A percentile compares a stretch with the other conserved stretches of the same genome.
These are phyloP conservation scores for Serranus cabrilla DNA, from an alignment of 2,797 vertebrate species.

Conservation along the genomic window DNA sequence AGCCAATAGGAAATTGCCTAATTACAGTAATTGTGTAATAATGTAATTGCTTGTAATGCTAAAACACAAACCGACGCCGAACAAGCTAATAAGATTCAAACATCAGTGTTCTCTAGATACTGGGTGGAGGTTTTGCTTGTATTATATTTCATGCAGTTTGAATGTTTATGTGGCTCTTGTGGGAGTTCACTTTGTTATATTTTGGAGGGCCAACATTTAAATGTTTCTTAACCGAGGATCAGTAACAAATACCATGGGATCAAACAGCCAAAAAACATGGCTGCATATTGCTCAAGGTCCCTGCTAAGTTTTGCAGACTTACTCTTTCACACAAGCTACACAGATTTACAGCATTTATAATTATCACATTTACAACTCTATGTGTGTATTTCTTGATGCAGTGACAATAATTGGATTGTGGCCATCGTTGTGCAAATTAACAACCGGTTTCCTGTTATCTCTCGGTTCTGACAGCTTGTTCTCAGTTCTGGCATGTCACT, in stretches of 20 bases:
- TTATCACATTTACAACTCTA: no score
- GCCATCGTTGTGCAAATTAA: conserved; percentile 21
- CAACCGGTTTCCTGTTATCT: conserved; percentile 12
- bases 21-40: conserved; percentile 23
- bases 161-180: conserved; percentile 11
- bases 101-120: conserved; percentile 6
- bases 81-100: conserved; percentile 8
- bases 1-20: conserved; percentile 12
- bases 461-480: conserved; percentile 17
- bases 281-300: background rate
- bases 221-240: background rate
- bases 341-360: background rate
- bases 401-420: conserved; percentile 14
- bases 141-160: conserved; percentile 16
- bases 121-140: conserved; percentile 25
- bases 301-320: background rate
- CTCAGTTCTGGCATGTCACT: conserved; percentile 11
- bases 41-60: conserved; percentile 21
- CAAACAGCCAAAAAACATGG: background rate
- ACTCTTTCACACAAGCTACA: background rate
- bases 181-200: conserved; percentile 1
- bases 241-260: background rate
- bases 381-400: conserved; percentile 4
- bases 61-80: conserved; percentile 1
- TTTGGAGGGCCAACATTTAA: background rate